Base-by-base conservation (phyloP, 2,888 invertebrate genomes). In the Xylocampa areola region DNA sequence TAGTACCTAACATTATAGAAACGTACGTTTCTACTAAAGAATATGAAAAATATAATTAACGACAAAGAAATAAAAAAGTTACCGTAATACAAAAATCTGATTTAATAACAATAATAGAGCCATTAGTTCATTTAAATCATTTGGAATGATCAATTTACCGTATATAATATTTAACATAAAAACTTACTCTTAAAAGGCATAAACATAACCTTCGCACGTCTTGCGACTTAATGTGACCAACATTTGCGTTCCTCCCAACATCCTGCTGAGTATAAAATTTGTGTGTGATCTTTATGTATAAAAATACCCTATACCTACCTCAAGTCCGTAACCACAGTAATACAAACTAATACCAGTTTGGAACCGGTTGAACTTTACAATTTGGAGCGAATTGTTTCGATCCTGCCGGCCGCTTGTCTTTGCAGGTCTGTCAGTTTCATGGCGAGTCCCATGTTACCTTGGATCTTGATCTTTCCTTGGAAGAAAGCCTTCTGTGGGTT, bases 401-500 rank as follows among this genome's bases (percentile, higher is more conserved):
- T 97, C 79, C 96, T 96, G 32, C 95, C 94, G 2, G 96, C 95
- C 0, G 97, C 97, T 4, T 95, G 95, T 55, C 95, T 95, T 80
- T 98, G 97, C 63, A 98, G 87, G 68, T 98, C 97, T 14, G 97
- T 96, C 54, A 99, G 92, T 87, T 98, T 99, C 97, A 99, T 97
- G 1, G 99, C 99, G 35, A 99, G 92, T 0, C 98, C 98, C 97
- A 99, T 98, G 86, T 99, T 99, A 25, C 99, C 99, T 86, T 98
- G 97, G 58, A 99, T 96, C 92, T 99, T 99, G 53, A 98, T 96
- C 90, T 99, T 99, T 11, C 99, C 99, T 89, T 99, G 97, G 95
- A 98, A 98, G 90, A 98, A 98, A 1, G 98, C 98, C 88, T 98
- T 98, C 86, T 99, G 99, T 0, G 98, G 98, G 86, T 98, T 98